Evolutionary conservation across 2,113 vertebrate genomes (phyloP).

Genomic region (Sorex fumeus): DNA sequence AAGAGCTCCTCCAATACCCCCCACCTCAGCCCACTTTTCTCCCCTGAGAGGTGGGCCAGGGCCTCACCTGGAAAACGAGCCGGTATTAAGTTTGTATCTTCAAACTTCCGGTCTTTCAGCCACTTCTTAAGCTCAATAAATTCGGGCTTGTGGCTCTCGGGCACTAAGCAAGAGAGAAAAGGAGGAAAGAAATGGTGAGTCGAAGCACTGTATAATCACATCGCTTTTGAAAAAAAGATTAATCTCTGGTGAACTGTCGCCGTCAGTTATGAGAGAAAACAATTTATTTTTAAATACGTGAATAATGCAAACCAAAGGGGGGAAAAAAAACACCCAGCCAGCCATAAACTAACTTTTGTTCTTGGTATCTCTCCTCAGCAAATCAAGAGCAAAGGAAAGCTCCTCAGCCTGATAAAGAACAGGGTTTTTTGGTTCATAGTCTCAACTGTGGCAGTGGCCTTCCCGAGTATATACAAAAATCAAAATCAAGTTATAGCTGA

Average conservation of each 20-base stretch:
- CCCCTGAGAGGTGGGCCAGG: not conserved
- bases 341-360: not conserved
- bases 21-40: not conserved
- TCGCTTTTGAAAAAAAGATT: not conserved
- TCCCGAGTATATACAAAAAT: not conserved
- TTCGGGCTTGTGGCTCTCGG: conserved; percentile 88
- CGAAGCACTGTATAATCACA: not conserved
- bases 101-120: conserved; percentile 93
- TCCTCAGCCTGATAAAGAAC: not conserved
- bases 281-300: no score
- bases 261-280: no score
- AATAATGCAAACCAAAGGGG: no score
- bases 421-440: not conserved
- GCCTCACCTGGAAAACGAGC: conserved; percentile 92
- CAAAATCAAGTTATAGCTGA: not conserved
- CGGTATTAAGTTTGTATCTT: conserved; percentile 89
- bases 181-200: not conserved
- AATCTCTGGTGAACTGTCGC: no score
- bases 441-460: not conserved
- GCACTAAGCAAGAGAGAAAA: conserved; percentile 86
- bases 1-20: not conserved
- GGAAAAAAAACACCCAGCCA: not conserved
- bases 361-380: not conserved
- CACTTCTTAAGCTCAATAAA: conserved; percentile 93
- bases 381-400: not conserved